Base-by-base conservation (phyloP, 1,140 invertebrate species). In the Tyrophagus putrescentiae region DNA sequence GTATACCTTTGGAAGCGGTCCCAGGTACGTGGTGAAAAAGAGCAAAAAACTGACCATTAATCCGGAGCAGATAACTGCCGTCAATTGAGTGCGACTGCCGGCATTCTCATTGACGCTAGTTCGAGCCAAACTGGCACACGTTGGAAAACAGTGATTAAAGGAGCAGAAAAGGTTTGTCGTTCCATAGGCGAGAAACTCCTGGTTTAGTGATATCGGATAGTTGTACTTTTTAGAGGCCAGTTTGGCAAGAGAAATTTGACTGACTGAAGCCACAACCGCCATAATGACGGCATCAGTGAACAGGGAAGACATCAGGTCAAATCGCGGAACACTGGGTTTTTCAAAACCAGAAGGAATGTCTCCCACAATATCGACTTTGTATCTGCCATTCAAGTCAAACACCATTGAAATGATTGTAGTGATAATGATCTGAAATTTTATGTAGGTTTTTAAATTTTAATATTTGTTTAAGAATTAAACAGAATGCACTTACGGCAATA, bases 221-320 rank as follows among this genome's bases (percentile, higher is more conserved):
- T 73, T 72, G 67, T 80, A 71, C 64, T 76, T 77, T 53, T 73
- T 76, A 21, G 78, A 75, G 57, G 79, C 72, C 34, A 78, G 68
- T 66, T 79, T 78, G 5, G 71, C 75, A 72, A 79, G 72, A 11
- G 78, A 79, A 25, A 79, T 70, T 28, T 73, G 73, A 44, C 79
- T 72, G 48, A 76, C 76, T 68, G 73, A 80, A 4, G 73, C 70
- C 44, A 80, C 76, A 57, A 79, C 70, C n/a, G 75, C 72, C 28
- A 79, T 70, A 27, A 72, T 71, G 62, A 78, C 67, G 34, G 66
- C 69, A 61, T 74, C 68, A 11, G 42, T 32, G 29, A 70, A 45
- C 4, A 76, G 58, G 27, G 42, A 7, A 0, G 60, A 62, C 4
- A 72, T 25, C 9, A 76, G 28, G 33, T 64, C 42, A 25, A 73